Conservation (phyloP, 2,113 vertebrate species). For the Prunella fulvescens region DNA sequence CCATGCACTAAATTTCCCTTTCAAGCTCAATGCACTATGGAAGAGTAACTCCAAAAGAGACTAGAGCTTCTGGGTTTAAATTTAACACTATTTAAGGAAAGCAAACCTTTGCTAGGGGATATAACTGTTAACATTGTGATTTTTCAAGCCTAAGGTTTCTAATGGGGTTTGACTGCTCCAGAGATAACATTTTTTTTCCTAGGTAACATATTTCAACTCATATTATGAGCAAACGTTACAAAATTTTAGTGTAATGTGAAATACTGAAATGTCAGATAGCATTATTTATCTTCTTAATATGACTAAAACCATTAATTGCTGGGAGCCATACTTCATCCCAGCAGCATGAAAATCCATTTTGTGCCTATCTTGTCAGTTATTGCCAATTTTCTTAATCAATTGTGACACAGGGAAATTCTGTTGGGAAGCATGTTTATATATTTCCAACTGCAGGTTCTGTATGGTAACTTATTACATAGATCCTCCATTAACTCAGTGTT, state of each 20-base stretch:
- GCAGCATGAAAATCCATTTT: slow-evolving; percentile 68
- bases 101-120: slow-evolving; percentile 73
- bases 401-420: slow-evolving; percentile 45
- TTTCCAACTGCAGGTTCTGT: slow-evolving; percentile 55
- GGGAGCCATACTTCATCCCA: slow-evolving; percentile 71
- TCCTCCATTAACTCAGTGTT: slow-evolving; percentile 61
- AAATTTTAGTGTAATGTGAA: slow-evolving; percentile 79
- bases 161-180: slow-evolving; percentile 77
- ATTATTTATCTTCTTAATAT: slow-evolving; percentile 73
- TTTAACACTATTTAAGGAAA: slow-evolving; percentile 80
- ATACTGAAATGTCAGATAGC: slow-evolving; percentile 78
- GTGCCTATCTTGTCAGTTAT: slow-evolving; percentile 61
- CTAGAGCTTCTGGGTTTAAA: slow-evolving; percentile 71
- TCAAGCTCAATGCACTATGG: slow-evolving; percentile 65
- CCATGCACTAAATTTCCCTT: slow-evolving; percentile 61
- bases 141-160: slow-evolving; percentile 76
- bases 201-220: slow-evolving; percentile 79
- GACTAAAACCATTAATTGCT: slow-evolving; percentile 76
- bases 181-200: slow-evolving; percentile 76
- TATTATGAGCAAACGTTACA: slow-evolving; percentile 72
- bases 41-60: slow-evolving; percentile 65
- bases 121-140: slow-evolving; percentile 76
- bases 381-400: slow-evolving; percentile 60
- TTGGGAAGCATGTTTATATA: slow-evolving; percentile 47
- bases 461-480: slow-evolving; percentile 43